Evolutionary conservation across 2,797 vertebrate genomes (phyloP).

Genomic region (Halcyon chelicuti): DNA sequence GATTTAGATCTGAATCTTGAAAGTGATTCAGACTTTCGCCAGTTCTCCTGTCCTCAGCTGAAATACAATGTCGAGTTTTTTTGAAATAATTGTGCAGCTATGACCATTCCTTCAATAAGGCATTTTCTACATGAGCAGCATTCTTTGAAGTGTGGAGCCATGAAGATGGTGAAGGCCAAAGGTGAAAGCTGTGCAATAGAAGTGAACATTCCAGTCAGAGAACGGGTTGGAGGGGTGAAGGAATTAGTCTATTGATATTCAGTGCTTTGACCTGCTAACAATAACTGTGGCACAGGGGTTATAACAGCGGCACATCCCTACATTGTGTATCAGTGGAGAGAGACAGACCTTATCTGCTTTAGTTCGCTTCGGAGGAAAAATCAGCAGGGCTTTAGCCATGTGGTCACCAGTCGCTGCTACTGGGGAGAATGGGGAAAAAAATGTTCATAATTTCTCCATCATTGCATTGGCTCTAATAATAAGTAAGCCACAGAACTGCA

Average conservation of each 20-base stretch:
- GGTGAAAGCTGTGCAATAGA: slow-evolving; percentile 78
- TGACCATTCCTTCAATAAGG: slow-evolving; percentile 36
- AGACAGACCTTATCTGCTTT: slow-evolving; percentile 23
- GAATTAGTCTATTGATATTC: slow-evolving; percentile 88
- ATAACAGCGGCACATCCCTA: slow-evolving; percentile 75
- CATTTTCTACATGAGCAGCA: slow-evolving; percentile 38
- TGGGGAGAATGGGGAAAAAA: background rate
- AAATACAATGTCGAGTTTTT: slow-evolving; percentile 54
- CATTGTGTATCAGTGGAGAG: slow-evolving; percentile 62
- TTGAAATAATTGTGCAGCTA: slow-evolving; percentile 66
- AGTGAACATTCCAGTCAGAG: slow-evolving; percentile 78
- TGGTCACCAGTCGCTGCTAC: background rate
- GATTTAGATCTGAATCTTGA: slow-evolving; percentile 71
- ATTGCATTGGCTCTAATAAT: background rate
- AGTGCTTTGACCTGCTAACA: slow-evolving; percentile 86
- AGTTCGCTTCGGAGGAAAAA: background rate
- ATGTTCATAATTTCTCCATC: background rate
- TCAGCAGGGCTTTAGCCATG: background rate
- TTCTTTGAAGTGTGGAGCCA: slow-evolving; percentile 61
- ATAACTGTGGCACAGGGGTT: slow-evolving; percentile 81
- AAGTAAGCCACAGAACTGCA: background rate
- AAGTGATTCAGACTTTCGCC: slow-evolving; percentile 59
- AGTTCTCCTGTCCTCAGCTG: slow-evolving; percentile 49
- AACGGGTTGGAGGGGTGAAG: slow-evolving; percentile 73
- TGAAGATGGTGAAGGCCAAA: slow-evolving; percentile 63